Conservation (phyloP, 1,140 invertebrate genomes). For the Brachionus koreanus region DNA sequence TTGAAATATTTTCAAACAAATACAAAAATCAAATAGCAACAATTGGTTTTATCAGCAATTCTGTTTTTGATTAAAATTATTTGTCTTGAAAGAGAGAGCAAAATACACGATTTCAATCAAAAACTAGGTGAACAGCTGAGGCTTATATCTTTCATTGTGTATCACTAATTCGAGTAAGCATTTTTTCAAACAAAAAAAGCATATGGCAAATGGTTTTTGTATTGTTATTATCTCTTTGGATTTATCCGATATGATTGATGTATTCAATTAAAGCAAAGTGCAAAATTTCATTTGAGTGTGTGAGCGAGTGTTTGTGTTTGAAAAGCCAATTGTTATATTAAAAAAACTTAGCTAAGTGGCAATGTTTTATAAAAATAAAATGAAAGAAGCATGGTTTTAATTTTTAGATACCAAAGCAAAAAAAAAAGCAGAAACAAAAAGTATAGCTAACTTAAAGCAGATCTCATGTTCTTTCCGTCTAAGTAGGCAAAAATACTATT, state of each 20-base stretch:
- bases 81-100: background rate
- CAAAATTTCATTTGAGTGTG: slow-evolving; percentile 16
- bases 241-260: slow-evolving; percentile 11
- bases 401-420: slow-evolving; percentile 1
- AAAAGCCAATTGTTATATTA: background rate
- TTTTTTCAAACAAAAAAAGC: background rate
- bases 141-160: background rate
- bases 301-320: background rate
- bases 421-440: background rate
- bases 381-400: background rate
- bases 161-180: slow-evolving; percentile 9
- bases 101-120: background rate
- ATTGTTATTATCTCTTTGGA: slow-evolving; percentile 1
- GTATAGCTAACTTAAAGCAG: background rate
- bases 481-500: background rate
- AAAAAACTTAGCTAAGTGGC: background rate
- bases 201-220: slow-evolving; percentile 27
- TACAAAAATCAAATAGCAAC: background rate
- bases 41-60: background rate
- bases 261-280: slow-evolving; percentile 31
- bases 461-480: background rate
- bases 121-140: background rate
- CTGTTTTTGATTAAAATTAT: background rate
- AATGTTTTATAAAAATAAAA: background rate
- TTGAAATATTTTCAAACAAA: too few relatives aligned